A percentile compares a stretch with the other conserved stretches of the same genome.
Evolutionary conservation across 2,797 vertebrate species (phyloP).

Genomic region (Zenarchopterus dispar): DNA sequence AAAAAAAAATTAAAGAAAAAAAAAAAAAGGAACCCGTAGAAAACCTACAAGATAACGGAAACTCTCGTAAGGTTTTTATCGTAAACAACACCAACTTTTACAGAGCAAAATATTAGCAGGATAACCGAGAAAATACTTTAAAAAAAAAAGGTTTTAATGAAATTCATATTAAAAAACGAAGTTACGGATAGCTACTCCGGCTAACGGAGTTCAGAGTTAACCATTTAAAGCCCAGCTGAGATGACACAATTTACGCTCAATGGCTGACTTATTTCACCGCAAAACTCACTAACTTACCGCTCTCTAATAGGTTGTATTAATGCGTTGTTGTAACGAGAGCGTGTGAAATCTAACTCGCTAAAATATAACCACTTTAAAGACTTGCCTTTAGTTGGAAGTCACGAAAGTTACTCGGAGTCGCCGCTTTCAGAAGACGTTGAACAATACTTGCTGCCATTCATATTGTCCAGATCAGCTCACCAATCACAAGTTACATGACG

Average conservation of each 20-base stretch:
- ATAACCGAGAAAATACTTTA: neutral
- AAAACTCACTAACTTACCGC: no score
- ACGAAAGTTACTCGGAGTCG: slow-evolving; percentile 39
- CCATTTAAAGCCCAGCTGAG: slow-evolving; percentile 63
- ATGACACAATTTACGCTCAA: neutral
- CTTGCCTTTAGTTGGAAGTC: slow-evolving; percentile 24
- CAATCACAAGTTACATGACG: slow-evolving; percentile 58
- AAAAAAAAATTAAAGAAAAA: neutral
- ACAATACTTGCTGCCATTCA: slow-evolving; percentile 66
- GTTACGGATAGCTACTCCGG: slow-evolving; percentile 37
- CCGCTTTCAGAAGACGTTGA: slow-evolving; percentile 39
- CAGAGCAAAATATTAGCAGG: neutral
- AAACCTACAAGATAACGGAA: slow-evolving; percentile 2
- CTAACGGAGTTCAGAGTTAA: slow-evolving; percentile 61
- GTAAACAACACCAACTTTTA: neutral
- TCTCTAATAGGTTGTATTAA: no score
- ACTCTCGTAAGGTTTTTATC: neutral
- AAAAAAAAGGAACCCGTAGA: slow-evolving; percentile 32
- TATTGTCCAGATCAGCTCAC: slow-evolving; percentile 30
- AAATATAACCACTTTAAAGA: neutral
- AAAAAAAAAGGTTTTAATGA: no score
- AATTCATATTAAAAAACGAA: neutral
- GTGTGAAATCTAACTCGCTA: no score
- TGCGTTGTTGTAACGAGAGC: no score
- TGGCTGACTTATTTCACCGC: no score